Percentiles rank a stretch among this genome's conserved stretches.
Conservation (phyloP, 2,888 invertebrate species). For the Melanchra persicariae region DNA sequence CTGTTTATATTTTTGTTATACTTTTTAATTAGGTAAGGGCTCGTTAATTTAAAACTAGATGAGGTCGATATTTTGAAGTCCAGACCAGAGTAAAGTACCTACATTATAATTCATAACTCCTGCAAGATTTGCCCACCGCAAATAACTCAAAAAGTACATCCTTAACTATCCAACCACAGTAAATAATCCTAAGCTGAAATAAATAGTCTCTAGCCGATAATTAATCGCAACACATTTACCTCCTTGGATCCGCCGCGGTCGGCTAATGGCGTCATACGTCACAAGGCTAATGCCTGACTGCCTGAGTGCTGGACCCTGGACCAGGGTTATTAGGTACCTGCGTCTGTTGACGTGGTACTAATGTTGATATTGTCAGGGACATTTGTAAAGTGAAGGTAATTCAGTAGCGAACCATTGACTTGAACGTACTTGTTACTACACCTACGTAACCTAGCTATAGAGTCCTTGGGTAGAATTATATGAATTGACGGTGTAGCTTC, state of each 20-base stretch:
- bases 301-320: slow-evolving; percentile 19
- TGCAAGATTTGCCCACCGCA: background rate
- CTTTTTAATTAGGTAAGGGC: too few relatives aligned
- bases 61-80: too few relatives aligned
- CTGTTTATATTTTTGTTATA: too few relatives aligned
- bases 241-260: slow-evolving; percentile 55
- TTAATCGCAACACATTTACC: slow-evolving; percentile 65
- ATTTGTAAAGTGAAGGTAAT: slow-evolving; percentile 29
- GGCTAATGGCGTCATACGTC: slow-evolving; percentile 61
- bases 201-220: slow-evolving; percentile 55
- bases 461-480: background rate
- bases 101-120: too few relatives aligned
- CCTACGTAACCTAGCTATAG: too few relatives aligned
- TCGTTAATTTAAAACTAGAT: too few relatives aligned
- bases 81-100: too few relatives aligned
- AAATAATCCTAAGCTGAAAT: slow-evolving; percentile 57
- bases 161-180: slow-evolving; percentile 18
- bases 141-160: background rate
- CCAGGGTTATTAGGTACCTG: slow-evolving; percentile 12
- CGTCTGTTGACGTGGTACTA: slow-evolving; percentile 23
- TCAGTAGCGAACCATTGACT: slow-evolving; percentile 20
- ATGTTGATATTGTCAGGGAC: slow-evolving; percentile 33
- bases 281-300: slow-evolving; percentile 39
- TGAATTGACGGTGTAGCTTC: background rate
- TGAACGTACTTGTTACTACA: too few relatives aligned